Evolutionary conservation across 1,140 invertebrate species (phyloP), one percentile per base, ranked within the genome.

Genomic region (Achroia grisella): DNA sequence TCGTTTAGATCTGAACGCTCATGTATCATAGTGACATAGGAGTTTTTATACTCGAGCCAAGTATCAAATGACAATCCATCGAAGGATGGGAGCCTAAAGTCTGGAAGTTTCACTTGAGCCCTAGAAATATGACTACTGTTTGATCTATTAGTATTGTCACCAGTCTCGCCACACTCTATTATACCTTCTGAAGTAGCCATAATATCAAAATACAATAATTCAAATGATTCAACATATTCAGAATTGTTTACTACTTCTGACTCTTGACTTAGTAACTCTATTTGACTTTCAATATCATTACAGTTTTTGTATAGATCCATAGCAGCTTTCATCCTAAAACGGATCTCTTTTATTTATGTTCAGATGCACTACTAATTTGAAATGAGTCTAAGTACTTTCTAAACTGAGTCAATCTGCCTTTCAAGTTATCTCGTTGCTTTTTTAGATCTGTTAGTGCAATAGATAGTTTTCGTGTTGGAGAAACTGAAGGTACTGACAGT

Each of bases 41-140:
- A 54, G 36, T 59, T 55, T 47, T 39, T 54, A 35, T 31, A 59
- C 39, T 59, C 56, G 5, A 59, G 33, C 56, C 56, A 55, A 0
- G 48, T 36, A n/a, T n/a, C n/a, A n/a, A n/a, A n/a, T n/a, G n/a
- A n/a, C 10, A 42, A 45, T 10, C 56, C 56, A 34, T 54, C 52
- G 23, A 59, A 55, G 11, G 23, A 23, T 43, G 49, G 49, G 23
- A 57, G 15, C 32, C 55, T 48, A 23, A 59, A 51, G 14, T 52
- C 35, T 10, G 50, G 56, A 36, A 53, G 35, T 41, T 58, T 53
- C 4, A 53, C 15, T 36, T 35, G 13, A 8, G 14, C 44, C 17
- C 14, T 10, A 31, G 40, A 6, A 31, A 31, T 41, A 13, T 6
- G 13, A 31, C 23, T 33, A 33, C 10, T 12, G 4, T 8, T 33